Evolutionary conservation across 2,797 vertebrate species (phyloP).

Genomic region (Hippoglossus hippoglossus): DNA sequence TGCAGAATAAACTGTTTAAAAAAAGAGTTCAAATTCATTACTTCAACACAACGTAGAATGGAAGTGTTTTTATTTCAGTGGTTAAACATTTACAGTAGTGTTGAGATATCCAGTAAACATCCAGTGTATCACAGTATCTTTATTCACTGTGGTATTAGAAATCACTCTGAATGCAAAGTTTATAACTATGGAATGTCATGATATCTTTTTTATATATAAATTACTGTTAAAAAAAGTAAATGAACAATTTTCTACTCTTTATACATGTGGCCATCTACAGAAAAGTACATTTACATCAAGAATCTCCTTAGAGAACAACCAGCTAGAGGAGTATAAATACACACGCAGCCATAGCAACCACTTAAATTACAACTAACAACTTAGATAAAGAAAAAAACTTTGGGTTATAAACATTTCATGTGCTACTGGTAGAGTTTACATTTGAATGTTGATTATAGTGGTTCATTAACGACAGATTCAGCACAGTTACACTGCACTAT

Average conservation of each 20-base stretch:
- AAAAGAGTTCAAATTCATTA: not conserved
- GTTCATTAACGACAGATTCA: constrained; percentile 44
- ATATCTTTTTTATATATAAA: constrained; percentile 69
- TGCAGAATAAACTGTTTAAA: constrained; percentile 46
- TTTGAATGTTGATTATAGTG: constrained; percentile 56
- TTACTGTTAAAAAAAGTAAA: constrained; percentile 64
- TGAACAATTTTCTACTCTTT: constrained; percentile 67
- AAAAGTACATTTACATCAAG: constrained; percentile 71
- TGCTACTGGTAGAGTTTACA: constrained; percentile 63
- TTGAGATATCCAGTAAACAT: constrained; percentile 61
- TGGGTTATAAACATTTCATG: constrained; percentile 64
- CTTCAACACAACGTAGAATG: constrained; percentile 34
- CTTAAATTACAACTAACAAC: constrained; percentile 76
- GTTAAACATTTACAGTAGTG: constrained; percentile 78
- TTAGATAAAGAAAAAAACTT: constrained; percentile 34
- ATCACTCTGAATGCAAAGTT: constrained; percentile 38
- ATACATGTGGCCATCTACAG: constrained; percentile 73
- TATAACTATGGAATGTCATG: constrained; percentile 21
- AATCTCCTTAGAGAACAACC: constrained; percentile 76
- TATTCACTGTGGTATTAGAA: constrained; percentile 48
- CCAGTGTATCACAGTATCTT: constrained; percentile 64
- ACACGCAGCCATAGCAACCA: constrained; percentile 66
- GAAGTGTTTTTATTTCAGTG: constrained; percentile 75
- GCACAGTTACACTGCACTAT: constrained; percentile 56
- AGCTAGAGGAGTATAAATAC: constrained; percentile 81